phyloP scores from a whole-genome alignment of 37 sponge, comb jelly and placozoan genomes.

The Cladorhizidae sp. region DNA sequence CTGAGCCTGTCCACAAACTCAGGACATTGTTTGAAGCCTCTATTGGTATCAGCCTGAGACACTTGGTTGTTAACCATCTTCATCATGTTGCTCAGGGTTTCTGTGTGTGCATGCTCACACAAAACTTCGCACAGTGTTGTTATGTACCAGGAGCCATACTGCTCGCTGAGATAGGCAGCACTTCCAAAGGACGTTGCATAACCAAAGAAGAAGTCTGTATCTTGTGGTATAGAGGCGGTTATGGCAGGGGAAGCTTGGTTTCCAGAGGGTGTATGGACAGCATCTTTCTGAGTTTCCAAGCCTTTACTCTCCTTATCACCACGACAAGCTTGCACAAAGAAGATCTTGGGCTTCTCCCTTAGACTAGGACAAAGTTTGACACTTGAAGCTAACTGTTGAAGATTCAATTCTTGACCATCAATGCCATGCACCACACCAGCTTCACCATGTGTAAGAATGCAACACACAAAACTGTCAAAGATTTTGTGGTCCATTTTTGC shows the following conservation, averaged over 20 bases:
- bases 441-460: slow-evolving; percentile 84
- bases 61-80: slow-evolving; percentile 76
- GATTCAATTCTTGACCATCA: slow-evolving; percentile 52
- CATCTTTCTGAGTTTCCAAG: slow-evolving; percentile 22
- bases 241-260: neutral
- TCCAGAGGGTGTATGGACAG: neutral
- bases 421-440: slow-evolving; percentile 61
- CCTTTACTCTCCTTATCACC: slow-evolving; percentile 75
- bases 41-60: slow-evolving; percentile 71
- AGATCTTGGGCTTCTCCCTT: slow-evolving; percentile 85
- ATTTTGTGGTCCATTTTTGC: slow-evolving; percentile 41
- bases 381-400: slow-evolving; percentile 43
- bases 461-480: slow-evolving; percentile 87
- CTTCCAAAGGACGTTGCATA: slow-evolving; percentile 81
- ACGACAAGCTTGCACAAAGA: slow-evolving; percentile 90
- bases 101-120: slow-evolving; percentile 30
- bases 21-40: slow-evolving; percentile 83
- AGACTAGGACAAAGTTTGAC: slow-evolving; percentile 56
- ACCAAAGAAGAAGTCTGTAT: slow-evolving; percentile 82
- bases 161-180: slow-evolving; percentile 73
- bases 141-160: slow-evolving; percentile 89
- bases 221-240: slow-evolving; percentile 65
- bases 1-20: slow-evolving; percentile 79
- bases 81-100: slow-evolving; percentile 70
- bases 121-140: slow-evolving; percentile 72